Evolutionary conservation across 2,113 vertebrate genomes (phyloP).

Genomic region (Martes martes): DNA sequence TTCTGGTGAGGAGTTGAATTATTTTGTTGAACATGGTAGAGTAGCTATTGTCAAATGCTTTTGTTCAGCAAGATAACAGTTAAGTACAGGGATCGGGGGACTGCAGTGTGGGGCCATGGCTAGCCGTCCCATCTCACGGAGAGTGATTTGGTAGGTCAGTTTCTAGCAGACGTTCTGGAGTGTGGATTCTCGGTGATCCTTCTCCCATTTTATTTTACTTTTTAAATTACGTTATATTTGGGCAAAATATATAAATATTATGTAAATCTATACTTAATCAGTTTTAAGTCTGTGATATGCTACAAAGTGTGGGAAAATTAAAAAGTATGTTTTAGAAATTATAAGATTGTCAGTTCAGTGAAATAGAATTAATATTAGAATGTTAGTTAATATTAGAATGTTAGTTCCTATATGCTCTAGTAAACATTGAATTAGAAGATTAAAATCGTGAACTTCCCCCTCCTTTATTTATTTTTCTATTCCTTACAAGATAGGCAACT

Average conservation of each 20-base stretch:
- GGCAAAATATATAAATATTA: neutral
- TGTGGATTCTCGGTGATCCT: neutral
- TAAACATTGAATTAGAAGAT: neutral
- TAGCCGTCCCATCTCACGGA: neutral
- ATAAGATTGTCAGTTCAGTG: neutral
- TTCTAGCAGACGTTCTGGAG: neutral
- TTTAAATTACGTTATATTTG: neutral
- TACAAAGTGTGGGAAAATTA: neutral
- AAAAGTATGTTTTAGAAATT: neutral
- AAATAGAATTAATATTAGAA: neutral
- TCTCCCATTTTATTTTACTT: neutral
- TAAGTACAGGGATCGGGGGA: neutral
- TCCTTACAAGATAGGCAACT: conserved; percentile 1
- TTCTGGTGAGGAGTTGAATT: neutral
- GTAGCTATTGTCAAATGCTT: neutral
- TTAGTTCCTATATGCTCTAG: neutral
- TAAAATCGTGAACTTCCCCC: neutral
- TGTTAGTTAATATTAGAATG: neutral
- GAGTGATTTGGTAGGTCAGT: neutral
- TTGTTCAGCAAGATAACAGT: neutral
- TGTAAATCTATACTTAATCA: neutral
- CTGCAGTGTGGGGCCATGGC: neutral
- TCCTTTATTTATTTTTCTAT: neutral
- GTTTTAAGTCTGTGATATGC: neutral
- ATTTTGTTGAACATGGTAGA: neutral